Percentiles rank a stretch among this genome's conserved stretches.
These are phyloP conservation scores for Lamellibrachia columna DNA, from an alignment of 2,888 invertebrate genomes.

Conservation along the genomic window DNA sequence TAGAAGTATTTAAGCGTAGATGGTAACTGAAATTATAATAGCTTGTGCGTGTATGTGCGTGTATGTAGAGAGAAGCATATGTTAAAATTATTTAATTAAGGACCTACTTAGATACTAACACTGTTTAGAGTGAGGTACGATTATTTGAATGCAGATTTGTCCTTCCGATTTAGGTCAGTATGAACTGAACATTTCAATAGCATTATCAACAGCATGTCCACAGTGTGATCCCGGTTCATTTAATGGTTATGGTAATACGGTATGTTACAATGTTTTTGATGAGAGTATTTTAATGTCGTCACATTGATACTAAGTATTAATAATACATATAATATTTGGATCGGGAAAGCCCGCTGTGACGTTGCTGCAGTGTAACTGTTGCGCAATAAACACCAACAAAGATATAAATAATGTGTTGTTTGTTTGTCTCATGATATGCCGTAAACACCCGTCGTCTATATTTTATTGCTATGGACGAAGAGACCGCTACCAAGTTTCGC, in stretches of 20 bases:
- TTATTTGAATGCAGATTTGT: neutral
- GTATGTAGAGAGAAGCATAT: too few species aligned
- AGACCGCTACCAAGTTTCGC: neutral
- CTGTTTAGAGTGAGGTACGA: neutral
- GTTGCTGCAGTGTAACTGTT: neutral
- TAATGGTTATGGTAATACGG: neutral
- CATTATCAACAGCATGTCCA: neutral
- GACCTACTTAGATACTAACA: neutral
- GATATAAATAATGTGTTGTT: neutral
- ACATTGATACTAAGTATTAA: neutral
- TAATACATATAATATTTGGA: neutral
- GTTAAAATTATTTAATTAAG: too few species aligned
- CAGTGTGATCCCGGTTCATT: neutral
- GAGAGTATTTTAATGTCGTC: neutral
- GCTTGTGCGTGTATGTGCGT: too few species aligned
- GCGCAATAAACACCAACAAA: neutral
- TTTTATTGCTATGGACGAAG: neutral
- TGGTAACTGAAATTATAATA: too few species aligned
- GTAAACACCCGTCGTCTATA: neutral
- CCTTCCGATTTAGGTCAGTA: neutral
- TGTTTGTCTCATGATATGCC: neutral
- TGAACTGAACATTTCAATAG: neutral
- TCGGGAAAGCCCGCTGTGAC: neutral
- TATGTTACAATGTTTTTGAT: neutral
- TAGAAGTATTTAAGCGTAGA: too few species aligned